Evolutionary conservation across 2,888 invertebrate species (phyloP), one percentile per base, ranked within the genome.

Genomic region (Epinotia nisella): DNA sequence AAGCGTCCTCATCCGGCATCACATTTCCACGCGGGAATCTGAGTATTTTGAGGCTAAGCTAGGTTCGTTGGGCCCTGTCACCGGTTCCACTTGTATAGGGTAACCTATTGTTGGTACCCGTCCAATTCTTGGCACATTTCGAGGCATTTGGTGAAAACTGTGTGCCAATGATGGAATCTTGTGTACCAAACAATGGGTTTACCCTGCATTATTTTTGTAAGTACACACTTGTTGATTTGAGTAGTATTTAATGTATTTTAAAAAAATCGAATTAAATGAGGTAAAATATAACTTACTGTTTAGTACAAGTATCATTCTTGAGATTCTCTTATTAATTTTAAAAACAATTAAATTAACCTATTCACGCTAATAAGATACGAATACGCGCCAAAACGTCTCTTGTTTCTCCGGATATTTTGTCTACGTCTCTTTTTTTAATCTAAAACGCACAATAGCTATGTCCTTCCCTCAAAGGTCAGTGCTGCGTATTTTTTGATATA

Each of bases 21-120:
- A 87, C 87, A 85, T 78, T 83, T 77, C 73, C 71, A 49, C 51
- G 69, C 66, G 75, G 67, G 73, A 77, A 81, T 82, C 83, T 87
- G 90, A 90, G 90, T 91, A 92, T 91, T 90, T 83, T 79, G 80
- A 85, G 85, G 85, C 86, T 83, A 87, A 88, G 86, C 87, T 83
- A 83, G 78, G 45, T 71, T 65, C 41, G 76, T 79, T 80, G 74
- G 76, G 80, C 81, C 80, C 84, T 80, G 81, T 77, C 84, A 83
- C 83, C 84, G 82, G 80, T 80, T 80, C 75, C 55, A 69, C 55
- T 41, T 65, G 29, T n/a, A 17, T 15, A 49, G 55, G 21, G n/a
- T 49, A n/a, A 15, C 15, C 49, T 49, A 15, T 49, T n/a, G 49
- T n/a, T 49, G n/a, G 49, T 49, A 49, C 49, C n/a, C 35, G 35